A percentile compares a stretch with the other conserved stretches of the same genome.
Conservation (phyloP, 2,888 invertebrate genomes). For the Darwinula stevensoni region DNA sequence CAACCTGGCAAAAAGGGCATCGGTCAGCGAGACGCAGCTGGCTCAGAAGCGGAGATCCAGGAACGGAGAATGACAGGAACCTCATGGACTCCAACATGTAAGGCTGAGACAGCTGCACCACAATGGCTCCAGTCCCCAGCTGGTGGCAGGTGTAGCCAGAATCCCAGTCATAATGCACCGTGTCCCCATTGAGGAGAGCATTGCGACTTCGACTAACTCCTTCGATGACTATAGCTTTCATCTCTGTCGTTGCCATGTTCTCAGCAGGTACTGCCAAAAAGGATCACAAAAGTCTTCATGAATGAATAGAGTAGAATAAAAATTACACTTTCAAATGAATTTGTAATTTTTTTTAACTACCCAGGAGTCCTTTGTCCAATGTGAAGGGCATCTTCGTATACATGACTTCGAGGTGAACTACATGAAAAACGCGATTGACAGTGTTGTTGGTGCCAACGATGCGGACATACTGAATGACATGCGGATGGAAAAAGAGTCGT, state of each 20-base stretch:
- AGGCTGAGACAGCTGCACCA: constrained; percentile 85
- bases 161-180: constrained; percentile 89
- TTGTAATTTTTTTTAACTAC: no score
- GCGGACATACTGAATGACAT: constrained; percentile 40
- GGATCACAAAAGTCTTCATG: constrained; percentile 64
- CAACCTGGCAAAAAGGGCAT: constrained; percentile 26
- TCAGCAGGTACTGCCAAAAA: constrained; percentile 60
- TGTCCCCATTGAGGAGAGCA: constrained; percentile 82
- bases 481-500: constrained; percentile 58
- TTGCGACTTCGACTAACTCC: constrained; percentile 79
- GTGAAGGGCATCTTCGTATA: constrained; percentile 45
- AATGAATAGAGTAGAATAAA: no score
- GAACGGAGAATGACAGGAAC: no score
- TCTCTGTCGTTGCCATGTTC: constrained; percentile 55
- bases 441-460: constrained; percentile 68
- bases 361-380: constrained; percentile 18
- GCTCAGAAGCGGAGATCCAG: no score
- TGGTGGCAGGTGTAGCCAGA: constrained; percentile 93
- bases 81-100: constrained; percentile 69
- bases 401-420: constrained; percentile 68
- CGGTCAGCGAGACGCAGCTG: no score
- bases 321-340: constrained; percentile 3
- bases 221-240: constrained; percentile 77
- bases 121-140: constrained; percentile 69
- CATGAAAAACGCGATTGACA: constrained; percentile 75